Percentiles rank a stretch among this genome's conserved stretches.
Conservation (phyloP, 2,888 invertebrate genomes). For the Corythucha ciliata region DNA sequence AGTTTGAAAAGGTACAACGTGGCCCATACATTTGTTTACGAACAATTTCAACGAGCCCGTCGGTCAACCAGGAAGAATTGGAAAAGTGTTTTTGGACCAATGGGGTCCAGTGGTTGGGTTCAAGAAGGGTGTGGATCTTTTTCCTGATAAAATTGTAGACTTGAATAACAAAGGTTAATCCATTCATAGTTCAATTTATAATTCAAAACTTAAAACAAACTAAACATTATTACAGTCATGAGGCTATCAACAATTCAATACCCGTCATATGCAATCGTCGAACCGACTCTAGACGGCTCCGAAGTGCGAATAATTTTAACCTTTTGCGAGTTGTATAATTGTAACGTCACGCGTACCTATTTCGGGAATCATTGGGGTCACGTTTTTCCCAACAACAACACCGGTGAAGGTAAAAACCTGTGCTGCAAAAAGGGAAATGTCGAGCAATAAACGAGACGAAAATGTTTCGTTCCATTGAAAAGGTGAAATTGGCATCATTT, state of each 20-base stretch:
- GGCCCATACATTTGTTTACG: conserved; percentile 22
- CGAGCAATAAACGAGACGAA: no score
- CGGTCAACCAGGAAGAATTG: conserved; percentile 14
- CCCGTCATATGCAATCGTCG: conserved; percentile 48
- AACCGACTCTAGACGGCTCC: conserved; percentile 47
- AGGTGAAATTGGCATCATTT: conserved; percentile 21
- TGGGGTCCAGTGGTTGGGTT: conserved; percentile 25
- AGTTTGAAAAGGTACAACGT: no score
- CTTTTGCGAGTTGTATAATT: conserved; percentile 44
- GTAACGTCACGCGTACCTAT: conserved; percentile 41
- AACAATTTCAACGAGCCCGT: conserved; percentile 25
- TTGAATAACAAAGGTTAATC: conserved; percentile 42
- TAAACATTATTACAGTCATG: conserved; percentile 36
- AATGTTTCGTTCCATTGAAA: background rate
- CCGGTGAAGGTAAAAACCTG: conserved; percentile 24
- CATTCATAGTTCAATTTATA: background rate
- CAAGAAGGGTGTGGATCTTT: conserved; percentile 39
- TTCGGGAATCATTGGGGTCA: conserved; percentile 47
- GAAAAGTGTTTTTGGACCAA: conserved; percentile 24
- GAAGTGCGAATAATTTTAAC: conserved; percentile 41
- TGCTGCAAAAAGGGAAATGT: background rate
- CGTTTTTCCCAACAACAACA: conserved; percentile 22
- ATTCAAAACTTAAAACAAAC: background rate
- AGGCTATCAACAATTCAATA: conserved; percentile 51
- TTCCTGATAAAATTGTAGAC: conserved; percentile 46